Conservation (phyloP, 2,888 invertebrate genomes). For the Sisyra nigra region DNA sequence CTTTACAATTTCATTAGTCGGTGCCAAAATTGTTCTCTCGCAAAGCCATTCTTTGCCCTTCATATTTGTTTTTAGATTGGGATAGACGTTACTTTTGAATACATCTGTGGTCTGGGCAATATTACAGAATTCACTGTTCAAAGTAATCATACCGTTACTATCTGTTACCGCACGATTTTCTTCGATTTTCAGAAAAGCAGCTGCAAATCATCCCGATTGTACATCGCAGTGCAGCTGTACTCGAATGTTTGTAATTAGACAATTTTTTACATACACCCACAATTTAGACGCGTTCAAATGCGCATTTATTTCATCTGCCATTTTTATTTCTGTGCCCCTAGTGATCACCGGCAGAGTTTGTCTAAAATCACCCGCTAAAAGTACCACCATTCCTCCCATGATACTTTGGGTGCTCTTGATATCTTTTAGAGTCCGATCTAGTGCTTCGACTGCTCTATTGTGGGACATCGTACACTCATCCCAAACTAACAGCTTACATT, state of each 20-base stretch:
- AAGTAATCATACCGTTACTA: no score
- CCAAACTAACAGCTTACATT: slow-evolving; percentile 13
- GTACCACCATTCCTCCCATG: slow-evolving; percentile 13
- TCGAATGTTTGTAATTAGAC: slow-evolving; percentile 7
- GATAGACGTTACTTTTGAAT: no score
- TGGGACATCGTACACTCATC: slow-evolving; percentile 16
- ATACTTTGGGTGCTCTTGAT: slow-evolving; percentile 9
- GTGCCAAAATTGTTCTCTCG: no score
- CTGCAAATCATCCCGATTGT: slow-evolving; percentile 5
- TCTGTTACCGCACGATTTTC: slow-evolving; percentile 11
- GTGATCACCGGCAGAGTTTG: slow-evolving; percentile 14
- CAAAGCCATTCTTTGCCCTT: no score
- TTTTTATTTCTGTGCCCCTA: slow-evolving; percentile 8
- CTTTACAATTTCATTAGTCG: no score
- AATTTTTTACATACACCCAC: slow-evolving; percentile 7
- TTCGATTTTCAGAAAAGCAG: slow-evolving; percentile 14
- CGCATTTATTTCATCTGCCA: neutral
- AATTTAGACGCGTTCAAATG: neutral
- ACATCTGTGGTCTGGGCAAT: no score
- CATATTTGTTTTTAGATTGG: no score
- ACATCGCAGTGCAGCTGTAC: neutral
- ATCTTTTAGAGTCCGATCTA: slow-evolving; percentile 13
- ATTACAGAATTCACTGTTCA: no score
- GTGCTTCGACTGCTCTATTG: slow-evolving; percentile 14
- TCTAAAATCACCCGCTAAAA: slow-evolving; percentile 16